Base-by-base conservation (phyloP, 2,113 vertebrate genomes). In the Clarias batrachus region DNA sequence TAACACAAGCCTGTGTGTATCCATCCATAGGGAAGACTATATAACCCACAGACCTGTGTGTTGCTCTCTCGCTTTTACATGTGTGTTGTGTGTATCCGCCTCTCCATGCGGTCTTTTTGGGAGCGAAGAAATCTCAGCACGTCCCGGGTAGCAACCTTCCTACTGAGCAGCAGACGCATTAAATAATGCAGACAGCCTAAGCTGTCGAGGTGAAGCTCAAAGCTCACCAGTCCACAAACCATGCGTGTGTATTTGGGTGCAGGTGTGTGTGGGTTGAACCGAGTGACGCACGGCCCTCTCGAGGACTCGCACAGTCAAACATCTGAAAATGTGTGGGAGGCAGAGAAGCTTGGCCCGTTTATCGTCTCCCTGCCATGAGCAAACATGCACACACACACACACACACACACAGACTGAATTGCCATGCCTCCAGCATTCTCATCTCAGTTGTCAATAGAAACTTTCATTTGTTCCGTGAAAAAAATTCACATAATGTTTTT, bases 281-380 rank as follows among this genome's bases (percentile, higher is more conserved):
- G 12, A 65, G 66, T 89, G 89, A 90, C 33, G 85, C 80, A 73
- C 25, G 60, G 82, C 56, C 83, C 85, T 87, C 41, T 60, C 74
- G 85, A 88, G 76, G 76, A 80, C 83, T 63, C 68, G 80, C 54
- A 76, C 74, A 81, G 33, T 84, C 52, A 60, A n/a, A 30, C 81
- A 27, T 84, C 56, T 86, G 54, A 85, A 87, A 90, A 82, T n/a
- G 85, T 87, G 89, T 82, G 87, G 83, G 85, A 83, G 87, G 85
- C 83, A 87, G 66, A 81, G 57, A 79, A 37, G 81, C 71, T 48
- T 56, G 82, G 85, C 21, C 77, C 60, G 23, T 77, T 74, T 79
- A 81, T 74, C 4, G 33, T 74, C 77, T 33, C 57, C 68, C 65
- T 70, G 66, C 19, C 66, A 73, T 19, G 0, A 70, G 8, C 84